Conservation (phyloP, 1,140 invertebrate species). For the Caenorhabditis briggsae region DNA sequence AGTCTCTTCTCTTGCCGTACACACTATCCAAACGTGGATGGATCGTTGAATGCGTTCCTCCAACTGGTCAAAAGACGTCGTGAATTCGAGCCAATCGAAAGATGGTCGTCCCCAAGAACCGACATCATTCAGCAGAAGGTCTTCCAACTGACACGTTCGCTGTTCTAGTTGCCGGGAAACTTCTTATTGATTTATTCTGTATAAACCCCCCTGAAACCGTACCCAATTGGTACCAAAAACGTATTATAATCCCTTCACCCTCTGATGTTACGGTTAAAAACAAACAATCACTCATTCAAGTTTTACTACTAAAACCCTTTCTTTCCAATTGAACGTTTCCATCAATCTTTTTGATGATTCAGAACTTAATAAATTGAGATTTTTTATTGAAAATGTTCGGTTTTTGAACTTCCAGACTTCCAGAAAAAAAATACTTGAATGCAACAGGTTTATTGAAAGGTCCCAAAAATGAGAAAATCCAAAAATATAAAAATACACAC, state of each 20-base stretch:
- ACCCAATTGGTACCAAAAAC: not conserved
- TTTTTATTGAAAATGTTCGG: too few species aligned
- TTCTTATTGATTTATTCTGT: not conserved
- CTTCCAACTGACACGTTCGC: constrained; percentile 72
- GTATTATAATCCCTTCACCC: too few species aligned
- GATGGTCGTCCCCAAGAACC: constrained; percentile 72
- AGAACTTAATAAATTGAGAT: not conserved
- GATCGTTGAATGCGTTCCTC: constrained; percentile 70
- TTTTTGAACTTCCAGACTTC: too few species aligned
- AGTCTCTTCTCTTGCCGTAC: constrained; percentile 74
- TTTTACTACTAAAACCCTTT: constrained; percentile 4
- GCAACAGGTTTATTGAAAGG: too few species aligned
- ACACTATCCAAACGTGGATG: constrained; percentile 69
- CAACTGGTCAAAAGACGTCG: constrained; percentile 71
- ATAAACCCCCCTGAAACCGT: not conserved
- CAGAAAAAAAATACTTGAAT: too few species aligned
- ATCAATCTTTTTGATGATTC: constrained; percentile 19
- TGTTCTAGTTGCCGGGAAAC: constrained; percentile 62
- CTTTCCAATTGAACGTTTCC: not conserved
- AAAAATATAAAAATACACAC: too few species aligned
- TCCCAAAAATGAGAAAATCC: too few species aligned
- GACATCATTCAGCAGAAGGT: constrained; percentile 74
- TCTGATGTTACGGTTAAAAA: constrained; percentile 15
- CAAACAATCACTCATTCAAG: constrained; percentile 13
- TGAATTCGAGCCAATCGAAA: constrained; percentile 71